These are phyloP conservation scores for Triplophysa siluroides DNA, from an alignment of 2,113 vertebrate species.

Conservation along the genomic window DNA sequence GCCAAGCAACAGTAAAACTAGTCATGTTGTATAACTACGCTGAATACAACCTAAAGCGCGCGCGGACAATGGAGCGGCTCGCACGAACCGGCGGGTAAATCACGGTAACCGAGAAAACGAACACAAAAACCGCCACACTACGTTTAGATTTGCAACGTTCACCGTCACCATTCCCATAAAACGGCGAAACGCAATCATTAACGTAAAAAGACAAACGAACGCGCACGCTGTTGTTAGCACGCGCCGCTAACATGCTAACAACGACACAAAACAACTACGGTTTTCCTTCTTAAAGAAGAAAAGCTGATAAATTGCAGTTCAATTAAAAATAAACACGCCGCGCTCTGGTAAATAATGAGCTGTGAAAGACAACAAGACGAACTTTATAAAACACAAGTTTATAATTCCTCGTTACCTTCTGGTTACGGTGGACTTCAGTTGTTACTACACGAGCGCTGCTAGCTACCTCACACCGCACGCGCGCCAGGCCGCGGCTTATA, in stretches of 20 bases:
- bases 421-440: background rate
- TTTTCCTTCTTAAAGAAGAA: background rate
- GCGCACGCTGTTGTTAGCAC: conserved; percentile 7
- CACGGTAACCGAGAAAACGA: accelerated
- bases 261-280: background rate
- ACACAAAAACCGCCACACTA: background rate
- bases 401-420: conserved; percentile 57
- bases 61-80: background rate
- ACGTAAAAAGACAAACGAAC: background rate
- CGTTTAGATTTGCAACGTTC: accelerated
- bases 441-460: conserved; percentile 19
- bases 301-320: background rate
- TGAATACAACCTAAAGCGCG: background rate
- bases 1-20: background rate
- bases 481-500: conserved; percentile 70
- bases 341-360: background rate
- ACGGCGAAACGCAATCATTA: background rate
- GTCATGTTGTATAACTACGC: background rate
- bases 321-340: no score
- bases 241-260: conserved; percentile 8
- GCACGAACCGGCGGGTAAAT: background rate
- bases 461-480: conserved; percentile 68
- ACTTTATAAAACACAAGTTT: background rate
- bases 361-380: background rate
- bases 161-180: accelerated